Conservation (phyloP, 2,888 invertebrate species). For the Agrotis segetum region DNA sequence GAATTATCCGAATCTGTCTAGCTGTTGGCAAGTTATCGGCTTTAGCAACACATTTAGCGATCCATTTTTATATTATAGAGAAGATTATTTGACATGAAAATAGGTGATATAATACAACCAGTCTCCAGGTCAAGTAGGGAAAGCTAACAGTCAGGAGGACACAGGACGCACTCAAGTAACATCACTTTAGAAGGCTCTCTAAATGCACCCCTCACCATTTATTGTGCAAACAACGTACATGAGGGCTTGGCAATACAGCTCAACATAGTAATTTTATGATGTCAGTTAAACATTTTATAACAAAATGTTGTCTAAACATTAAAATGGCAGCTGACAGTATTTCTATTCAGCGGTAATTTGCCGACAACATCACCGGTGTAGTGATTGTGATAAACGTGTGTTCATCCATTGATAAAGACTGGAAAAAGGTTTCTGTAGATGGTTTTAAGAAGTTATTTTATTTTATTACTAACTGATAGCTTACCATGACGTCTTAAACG, state of each 20-base stretch:
- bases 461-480: neutral
- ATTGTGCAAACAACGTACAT: conserved; percentile 15
- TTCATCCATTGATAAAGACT: conserved; percentile 1
- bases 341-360: neutral
- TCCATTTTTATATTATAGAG: too few relatives aligned
- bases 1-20: too few relatives aligned
- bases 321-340: neutral
- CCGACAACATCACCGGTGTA: neutral
- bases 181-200: conserved; percentile 2
- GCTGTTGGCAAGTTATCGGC: too few relatives aligned
- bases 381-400: neutral
- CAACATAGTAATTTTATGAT: conserved; percentile 19
- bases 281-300: conserved; percentile 3
- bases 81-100: neutral
- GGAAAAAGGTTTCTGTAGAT: neutral
- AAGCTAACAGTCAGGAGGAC: neutral
- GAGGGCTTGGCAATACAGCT: neutral
- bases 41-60: too few relatives aligned
- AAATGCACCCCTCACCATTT: conserved; percentile 22
- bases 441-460: neutral
- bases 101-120: neutral
- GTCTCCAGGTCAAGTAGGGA: neutral
- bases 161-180: conserved; percentile 15
- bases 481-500: too few relatives aligned
- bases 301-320: neutral